These are phyloP conservation scores for Zoroaster sp. DNA, from an alignment of 53 echinoderm and acorn worm species.

Conservation along the genomic window DNA sequence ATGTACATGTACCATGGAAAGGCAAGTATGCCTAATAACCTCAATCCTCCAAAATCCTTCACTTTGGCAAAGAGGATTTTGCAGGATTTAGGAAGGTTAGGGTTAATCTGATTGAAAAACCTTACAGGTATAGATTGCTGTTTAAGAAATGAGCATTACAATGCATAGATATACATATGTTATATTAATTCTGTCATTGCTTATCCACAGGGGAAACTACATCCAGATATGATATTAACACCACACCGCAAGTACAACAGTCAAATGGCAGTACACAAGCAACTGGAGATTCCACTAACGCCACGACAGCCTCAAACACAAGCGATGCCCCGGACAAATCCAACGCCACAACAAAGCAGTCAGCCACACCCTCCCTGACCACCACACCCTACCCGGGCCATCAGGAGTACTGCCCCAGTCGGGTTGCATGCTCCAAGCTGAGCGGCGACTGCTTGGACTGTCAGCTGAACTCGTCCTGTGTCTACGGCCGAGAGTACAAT, in stretches of 20 bases:
- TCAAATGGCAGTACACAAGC: neutral
- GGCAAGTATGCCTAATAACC: too few relatives aligned
- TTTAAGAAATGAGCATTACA: neutral
- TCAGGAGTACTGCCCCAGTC: constrained; percentile 57
- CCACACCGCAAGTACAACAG: neutral
- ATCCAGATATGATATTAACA: neutral
- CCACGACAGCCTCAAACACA: neutral
- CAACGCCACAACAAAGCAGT: neutral
- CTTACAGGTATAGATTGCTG: neutral
- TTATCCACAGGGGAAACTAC: constrained; percentile 11
- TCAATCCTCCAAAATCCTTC: too few relatives aligned
- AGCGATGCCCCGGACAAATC: neutral
- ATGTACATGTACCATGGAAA: too few relatives aligned
- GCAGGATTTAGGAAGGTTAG: neutral
- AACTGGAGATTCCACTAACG: neutral
- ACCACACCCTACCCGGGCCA: neutral
- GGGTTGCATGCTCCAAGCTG: constrained; percentile 64
- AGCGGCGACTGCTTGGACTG: constrained; percentile 83
- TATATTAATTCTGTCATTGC: neutral
- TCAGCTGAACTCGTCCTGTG: constrained; percentile 64
- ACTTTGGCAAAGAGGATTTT: neutral
- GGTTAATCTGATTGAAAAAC: neutral
- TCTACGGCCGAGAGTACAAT: constrained; percentile 83
- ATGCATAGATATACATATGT: neutral
- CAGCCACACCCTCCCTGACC: neutral